These are phyloP conservation scores for Sebastes goodei DNA, from an alignment of 2,797 vertebrate genomes.

Conservation along the genomic window DNA sequence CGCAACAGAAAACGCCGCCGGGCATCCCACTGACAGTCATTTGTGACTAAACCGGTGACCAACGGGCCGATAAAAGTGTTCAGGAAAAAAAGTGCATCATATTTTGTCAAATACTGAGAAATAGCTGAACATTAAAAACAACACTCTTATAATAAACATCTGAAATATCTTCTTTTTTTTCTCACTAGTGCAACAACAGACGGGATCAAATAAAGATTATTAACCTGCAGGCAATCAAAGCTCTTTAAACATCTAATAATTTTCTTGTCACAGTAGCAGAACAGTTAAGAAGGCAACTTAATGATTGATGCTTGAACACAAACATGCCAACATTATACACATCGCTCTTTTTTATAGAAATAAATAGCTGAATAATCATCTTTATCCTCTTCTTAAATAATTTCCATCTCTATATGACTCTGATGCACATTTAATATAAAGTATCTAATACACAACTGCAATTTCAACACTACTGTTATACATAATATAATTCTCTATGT, in stretches of 20 bases:
- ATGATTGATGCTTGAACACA: conserved; percentile 86
- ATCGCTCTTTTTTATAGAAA: conserved; percentile 85
- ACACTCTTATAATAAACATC: conserved; percentile 84
- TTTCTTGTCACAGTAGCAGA: conserved; percentile 84
- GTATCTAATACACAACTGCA: conserved; percentile 86
- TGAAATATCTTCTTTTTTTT: conserved; percentile 70
- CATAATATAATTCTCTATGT: conserved; percentile 80
- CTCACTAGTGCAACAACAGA: conserved; percentile 84
- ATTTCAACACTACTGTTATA: conserved; percentile 83
- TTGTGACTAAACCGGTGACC: conserved; percentile 34
- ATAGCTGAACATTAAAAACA: conserved; percentile 81
- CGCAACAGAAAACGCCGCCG: conserved; percentile 21
- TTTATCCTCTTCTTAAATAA: conserved; percentile 87
- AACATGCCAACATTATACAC: conserved; percentile 89
- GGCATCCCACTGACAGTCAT: conserved; percentile 23
- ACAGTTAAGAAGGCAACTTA: conserved; percentile 87
- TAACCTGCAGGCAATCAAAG: conserved; percentile 86
- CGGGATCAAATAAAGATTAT: conserved; percentile 73
- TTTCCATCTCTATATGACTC: conserved; percentile 87
- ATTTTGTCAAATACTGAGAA: conserved; percentile 80
- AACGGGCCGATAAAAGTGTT: conserved; percentile 62
- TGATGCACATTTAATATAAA: conserved; percentile 89
- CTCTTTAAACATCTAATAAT: conserved; percentile 81
- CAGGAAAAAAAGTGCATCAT: conserved; percentile 80
- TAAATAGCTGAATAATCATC: conserved; percentile 86